These are phyloP conservation scores for Sarotherodon lohbergeri DNA, from an alignment of 2,113 vertebrate species.

Conservation along the genomic window DNA sequence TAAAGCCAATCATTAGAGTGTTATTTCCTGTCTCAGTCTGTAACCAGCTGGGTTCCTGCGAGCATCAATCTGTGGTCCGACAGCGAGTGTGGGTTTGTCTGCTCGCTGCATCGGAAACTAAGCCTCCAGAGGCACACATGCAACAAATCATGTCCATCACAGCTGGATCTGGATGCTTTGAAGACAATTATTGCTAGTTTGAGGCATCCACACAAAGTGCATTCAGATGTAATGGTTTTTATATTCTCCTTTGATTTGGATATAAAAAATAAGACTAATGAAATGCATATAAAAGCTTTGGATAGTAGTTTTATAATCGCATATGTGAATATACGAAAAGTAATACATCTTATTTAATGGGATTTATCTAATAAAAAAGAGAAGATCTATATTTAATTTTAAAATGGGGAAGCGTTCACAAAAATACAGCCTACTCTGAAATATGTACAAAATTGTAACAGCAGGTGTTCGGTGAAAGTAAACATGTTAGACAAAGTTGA, in stretches of 20 bases:
- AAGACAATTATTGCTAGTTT: neutral
- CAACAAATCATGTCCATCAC: neutral
- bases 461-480: neutral
- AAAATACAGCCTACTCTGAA: too few relatives aligned
- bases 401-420: neutral
- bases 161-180: neutral
- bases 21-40: slow-evolving; percentile 22
- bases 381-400: neutral
- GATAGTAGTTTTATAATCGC: neutral
- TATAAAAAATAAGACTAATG: neutral
- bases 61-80: neutral
- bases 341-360: neutral
- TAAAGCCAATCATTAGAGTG: slow-evolving; percentile 11
- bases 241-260: neutral
- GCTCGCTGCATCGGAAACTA: neutral
- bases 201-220: neutral
- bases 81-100: neutral
- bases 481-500: neutral
- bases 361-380: neutral
- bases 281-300: neutral
- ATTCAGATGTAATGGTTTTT: neutral
- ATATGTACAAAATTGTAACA: neutral
- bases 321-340: neutral
- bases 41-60: neutral
- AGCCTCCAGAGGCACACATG: neutral